Evolutionary conservation across 2,888 invertebrate genomes (phyloP), one percentile per base, ranked within the genome.

Genomic region (Hyposoter didymator): DNA sequence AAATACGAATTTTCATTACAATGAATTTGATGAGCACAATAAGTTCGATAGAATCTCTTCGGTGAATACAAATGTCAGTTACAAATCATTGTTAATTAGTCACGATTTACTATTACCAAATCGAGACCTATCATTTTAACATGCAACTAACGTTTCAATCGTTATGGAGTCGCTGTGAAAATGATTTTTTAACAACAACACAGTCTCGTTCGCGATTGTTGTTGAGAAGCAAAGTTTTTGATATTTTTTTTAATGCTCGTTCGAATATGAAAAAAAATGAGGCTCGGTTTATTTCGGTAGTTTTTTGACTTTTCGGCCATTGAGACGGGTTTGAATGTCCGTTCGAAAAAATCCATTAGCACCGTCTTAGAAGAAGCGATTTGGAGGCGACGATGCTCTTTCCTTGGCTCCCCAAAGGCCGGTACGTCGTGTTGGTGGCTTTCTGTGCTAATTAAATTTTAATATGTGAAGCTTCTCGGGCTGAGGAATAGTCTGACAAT

Each of bases 11-110:
- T 80, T 84, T 84, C 64, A 76, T 73, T 59, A 62, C 43, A 22
- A 78, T 78, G 47, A 78, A 62, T 79, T 79, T 83, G 22, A 78
- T 39, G 83, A 69, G 66, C 55, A 66, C 59, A 67, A 79, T 79
- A 49, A 79, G 74, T 52, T 66, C 32, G 84, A 84, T 78, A 59
- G 7, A 28, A 84, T 78, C 81, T 59, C 45, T 4, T 12, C 17
- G 67, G 39, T 69, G 35, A 62, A 72, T 78, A 49, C 39, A 78
- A 78, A 84, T 84, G 84, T 84, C 84, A 81, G 81, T 22, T 62
- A 69, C 69, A 52, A 81, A 78, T 76, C 59, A 64, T 67, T 52
- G 49, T 78, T 74, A 81, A 84, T 84, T 84, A 81, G 78, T 32
- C 47, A 59, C 14, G 32, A 59, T 64, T 19, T 8, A 55, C 70